Percentiles rank a stretch among this genome's conserved stretches.
Conservation (phyloP, 2,113 vertebrate genomes). For the Otolemur garnettii region DNA sequence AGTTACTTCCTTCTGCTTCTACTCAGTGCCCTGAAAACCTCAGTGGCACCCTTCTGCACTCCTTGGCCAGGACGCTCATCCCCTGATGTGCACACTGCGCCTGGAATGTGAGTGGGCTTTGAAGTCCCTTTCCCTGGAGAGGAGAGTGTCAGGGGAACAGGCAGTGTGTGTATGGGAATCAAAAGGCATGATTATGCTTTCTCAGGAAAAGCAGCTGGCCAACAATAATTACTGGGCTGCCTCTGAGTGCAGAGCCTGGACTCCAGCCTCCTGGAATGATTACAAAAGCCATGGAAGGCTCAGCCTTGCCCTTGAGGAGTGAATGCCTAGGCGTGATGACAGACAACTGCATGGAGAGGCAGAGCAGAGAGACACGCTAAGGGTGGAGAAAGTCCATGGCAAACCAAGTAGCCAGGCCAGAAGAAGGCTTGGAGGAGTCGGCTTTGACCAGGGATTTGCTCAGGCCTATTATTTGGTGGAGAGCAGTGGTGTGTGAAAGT, state of each 20-base stretch:
- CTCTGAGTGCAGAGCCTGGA: conserved; percentile 50
- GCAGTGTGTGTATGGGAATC: not conserved
- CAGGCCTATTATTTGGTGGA: not conserved
- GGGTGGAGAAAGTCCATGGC: not conserved
- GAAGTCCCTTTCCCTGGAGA: not conserved
- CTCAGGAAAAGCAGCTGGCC: conserved; percentile 72
- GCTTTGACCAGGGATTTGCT: not conserved
- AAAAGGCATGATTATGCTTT: conserved; percentile 66
- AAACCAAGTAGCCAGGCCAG: not conserved
- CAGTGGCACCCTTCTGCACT: not conserved
- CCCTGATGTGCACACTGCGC: not conserved
- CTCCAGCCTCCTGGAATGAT: not conserved
- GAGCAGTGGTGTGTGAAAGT: not conserved
- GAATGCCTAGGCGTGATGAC: not conserved
- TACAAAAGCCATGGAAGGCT: not conserved
- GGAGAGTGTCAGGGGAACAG: not conserved
- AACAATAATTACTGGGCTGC: conserved; percentile 44
- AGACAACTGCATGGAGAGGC: not conserved
- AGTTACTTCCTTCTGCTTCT: conserved; percentile 18
- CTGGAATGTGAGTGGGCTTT: not conserved
- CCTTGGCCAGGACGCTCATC: not conserved
- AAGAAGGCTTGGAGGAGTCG: not conserved
- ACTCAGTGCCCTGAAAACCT: not conserved
- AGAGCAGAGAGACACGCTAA: not conserved
- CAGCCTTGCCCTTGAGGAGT: not conserved